Evolutionary conservation across 1,140 invertebrate genomes (phyloP), one percentile per base, ranked within the genome.

Genomic region (Thalassaphorura encarpata): DNA sequence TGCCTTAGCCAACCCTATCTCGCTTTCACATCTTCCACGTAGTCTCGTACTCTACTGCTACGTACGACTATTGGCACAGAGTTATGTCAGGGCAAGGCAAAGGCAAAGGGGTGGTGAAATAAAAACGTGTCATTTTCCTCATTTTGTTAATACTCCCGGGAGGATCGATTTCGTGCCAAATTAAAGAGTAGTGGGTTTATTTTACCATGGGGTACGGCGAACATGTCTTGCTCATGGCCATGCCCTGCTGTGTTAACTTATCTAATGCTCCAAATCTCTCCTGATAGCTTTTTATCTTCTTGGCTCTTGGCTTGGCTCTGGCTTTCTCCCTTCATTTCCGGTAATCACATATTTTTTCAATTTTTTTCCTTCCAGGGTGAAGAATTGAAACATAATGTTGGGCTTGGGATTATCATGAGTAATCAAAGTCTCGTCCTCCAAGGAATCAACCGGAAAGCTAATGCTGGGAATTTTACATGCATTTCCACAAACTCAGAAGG

Each of bases 311-410:
- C n/a, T n/a, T n/a, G n/a, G n/a, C n/a, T n/a, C n/a, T n/a, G n/a
- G n/a, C n/a, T n/a, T n/a, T n/a, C n/a, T n/a, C n/a, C n/a, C n/a
- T n/a, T n/a, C n/a, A n/a, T n/a, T n/a, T n/a, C n/a, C n/a, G n/a
- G n/a, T n/a, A n/a, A n/a, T n/a, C n/a, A n/a, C n/a, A n/a, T n/a
- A n/a, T n/a, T n/a, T n/a, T n/a, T n/a, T n/a, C n/a, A 36, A 11
- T 36, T n/a, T 23, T 51, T 61, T 19, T 54, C n/a, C 52, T 61
- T 54, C 1, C 56, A 69, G 67, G 68, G 68, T 2, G 60, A 63
- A 23, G 69, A 70, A 50, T 39, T 73, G 48, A 78, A 80, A 52
- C 71, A 72, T 24, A 71, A 69, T 36, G 66, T 67, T 26, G 65
- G 63, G 21, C 62, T 63, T 21, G 71, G 72, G 15, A 61, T 74